phyloP scores from a whole-genome alignment of 2,888 invertebrate genomes.

The Dryobota labecula region DNA sequence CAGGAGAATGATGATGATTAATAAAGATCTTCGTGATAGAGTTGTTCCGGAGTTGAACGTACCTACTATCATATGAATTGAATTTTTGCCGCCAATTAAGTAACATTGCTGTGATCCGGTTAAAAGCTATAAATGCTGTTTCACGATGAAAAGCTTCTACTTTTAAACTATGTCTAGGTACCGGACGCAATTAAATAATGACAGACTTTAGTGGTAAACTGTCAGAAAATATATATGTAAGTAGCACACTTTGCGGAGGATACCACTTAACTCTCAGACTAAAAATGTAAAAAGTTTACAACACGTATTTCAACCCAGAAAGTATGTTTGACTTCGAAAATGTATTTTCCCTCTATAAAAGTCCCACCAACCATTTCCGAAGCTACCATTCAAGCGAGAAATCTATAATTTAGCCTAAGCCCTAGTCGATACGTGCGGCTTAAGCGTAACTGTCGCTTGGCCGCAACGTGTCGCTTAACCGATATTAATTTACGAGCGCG shows the following conservation, averaged over 20 bases:
- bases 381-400: conserved; percentile 19
- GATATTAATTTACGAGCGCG: conserved; percentile 64
- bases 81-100: neutral
- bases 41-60: neutral
- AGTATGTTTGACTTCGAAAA: neutral
- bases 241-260: neutral
- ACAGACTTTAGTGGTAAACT: neutral
- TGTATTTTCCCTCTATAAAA: neutral
- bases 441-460: conserved; percentile 21
- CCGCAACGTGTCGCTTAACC: conserved; percentile 32
- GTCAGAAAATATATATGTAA: neutral
- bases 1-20: no score
- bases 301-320: neutral
- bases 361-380: neutral
- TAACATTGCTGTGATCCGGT: no score
- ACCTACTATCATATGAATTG: neutral
- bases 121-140: no score
- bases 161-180: neutral
- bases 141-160: neutral
- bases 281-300: neutral
- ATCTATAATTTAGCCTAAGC: conserved; percentile 41
- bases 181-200: neutral
- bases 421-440: conserved; percentile 34
- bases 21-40: neutral
- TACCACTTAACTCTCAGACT: neutral